Evolutionary conservation across 2,113 vertebrate genomes (phyloP).

Genomic region (Sprattus sprattus): DNA sequence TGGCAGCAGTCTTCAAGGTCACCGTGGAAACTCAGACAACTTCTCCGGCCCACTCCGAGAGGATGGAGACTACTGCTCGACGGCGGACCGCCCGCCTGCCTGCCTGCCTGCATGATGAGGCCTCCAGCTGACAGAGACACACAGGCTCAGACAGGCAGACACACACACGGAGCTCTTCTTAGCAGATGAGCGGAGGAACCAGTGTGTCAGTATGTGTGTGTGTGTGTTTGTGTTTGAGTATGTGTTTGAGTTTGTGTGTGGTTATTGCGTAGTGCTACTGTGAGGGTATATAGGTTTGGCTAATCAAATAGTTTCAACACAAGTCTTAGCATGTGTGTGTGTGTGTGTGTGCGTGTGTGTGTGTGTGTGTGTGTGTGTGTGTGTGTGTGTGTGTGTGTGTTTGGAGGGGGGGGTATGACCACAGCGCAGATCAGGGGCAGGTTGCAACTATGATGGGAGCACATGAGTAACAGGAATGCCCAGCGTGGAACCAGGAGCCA

Average conservation of each 20-base stretch:
- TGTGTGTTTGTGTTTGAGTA: conserved; percentile 30
- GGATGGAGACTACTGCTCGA: conserved; percentile 11
- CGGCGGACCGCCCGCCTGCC: background rate
- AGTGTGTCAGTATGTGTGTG: conserved; percentile 29
- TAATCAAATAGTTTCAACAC: background rate
- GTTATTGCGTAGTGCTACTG: no score
- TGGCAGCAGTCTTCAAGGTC: conserved; percentile 50
- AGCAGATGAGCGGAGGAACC: background rate
- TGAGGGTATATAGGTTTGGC: background rate
- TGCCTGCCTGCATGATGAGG: background rate
- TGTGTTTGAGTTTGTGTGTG: background rate
- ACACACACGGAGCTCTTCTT: background rate
- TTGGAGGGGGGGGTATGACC: background rate
- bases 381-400: background rate
- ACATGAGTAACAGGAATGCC: conserved; percentile 84
- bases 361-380: conserved; percentile 11
- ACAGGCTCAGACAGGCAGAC: background rate
- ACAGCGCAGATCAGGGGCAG: background rate
- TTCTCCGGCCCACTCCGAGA: conserved; percentile 13
- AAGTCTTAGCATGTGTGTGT: background rate
- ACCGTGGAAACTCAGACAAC: conserved; percentile 31
- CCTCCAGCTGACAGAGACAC: background rate
- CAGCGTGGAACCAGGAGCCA: conserved; percentile 73
- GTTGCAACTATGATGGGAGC: conserved; percentile 74
- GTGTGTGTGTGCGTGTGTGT: conserved; percentile 6